Conservation (phyloP, 2,797 vertebrate genomes). For the Brachymystax lenok region DNA sequence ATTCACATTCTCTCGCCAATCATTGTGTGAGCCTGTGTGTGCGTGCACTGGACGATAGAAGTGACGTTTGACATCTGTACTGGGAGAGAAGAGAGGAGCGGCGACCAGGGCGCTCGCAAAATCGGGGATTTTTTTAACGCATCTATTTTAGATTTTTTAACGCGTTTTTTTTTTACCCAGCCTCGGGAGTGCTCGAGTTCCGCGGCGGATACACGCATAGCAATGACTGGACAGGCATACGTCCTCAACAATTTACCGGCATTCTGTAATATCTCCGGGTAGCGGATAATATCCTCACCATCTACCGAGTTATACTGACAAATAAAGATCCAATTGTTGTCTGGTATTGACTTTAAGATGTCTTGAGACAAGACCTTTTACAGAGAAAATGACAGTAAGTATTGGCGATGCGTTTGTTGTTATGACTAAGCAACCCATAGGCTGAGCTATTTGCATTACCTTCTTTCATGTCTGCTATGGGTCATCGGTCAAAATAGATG, state of each 20-base stretch:
- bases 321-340: constrained; percentile 46
- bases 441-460: constrained; percentile 29
- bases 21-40: neutral
- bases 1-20: neutral
- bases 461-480: constrained; percentile 47
- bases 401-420: constrained; percentile 37
- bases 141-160: constrained; percentile 66
- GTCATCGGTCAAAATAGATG: neutral
- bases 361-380: constrained; percentile 72
- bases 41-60: neutral
- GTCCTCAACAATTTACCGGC: constrained; percentile 53
- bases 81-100: constrained; percentile 27
- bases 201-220: constrained; percentile 55
- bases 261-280: constrained; percentile 62
- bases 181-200: constrained; percentile 57
- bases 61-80: neutral
- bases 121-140: constrained; percentile 69
- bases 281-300: constrained; percentile 24
- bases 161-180: constrained; percentile 67
- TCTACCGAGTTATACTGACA: constrained; percentile 18
- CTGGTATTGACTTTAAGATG: constrained; percentile 70
- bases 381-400: constrained; percentile 80
- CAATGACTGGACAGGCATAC: constrained; percentile 62
- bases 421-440: constrained; percentile 13
- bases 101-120: constrained; percentile 44